Evolutionary conservation across 2,113 vertebrate genomes (phyloP).

Genomic region (Tamias sibiricus): DNA sequence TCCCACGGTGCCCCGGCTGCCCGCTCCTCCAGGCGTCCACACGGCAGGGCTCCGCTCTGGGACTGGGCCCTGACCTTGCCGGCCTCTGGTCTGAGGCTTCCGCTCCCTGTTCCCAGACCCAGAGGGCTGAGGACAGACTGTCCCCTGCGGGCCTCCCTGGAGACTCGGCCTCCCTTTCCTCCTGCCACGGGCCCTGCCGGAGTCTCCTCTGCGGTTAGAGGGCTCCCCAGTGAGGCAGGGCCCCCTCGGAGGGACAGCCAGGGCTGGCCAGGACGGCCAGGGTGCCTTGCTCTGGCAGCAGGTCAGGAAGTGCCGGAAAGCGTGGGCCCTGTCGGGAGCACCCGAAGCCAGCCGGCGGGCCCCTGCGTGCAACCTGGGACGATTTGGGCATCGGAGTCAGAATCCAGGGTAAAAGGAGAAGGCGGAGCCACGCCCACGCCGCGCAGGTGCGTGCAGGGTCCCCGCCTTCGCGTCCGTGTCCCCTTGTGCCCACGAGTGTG

Average conservation of each 20-base stretch:
- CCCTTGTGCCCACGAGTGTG: too few relatives aligned
- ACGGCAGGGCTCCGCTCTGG: not conserved
- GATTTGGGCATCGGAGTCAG: accelerated
- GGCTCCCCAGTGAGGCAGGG: too few relatives aligned
- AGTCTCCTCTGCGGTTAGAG: too few relatives aligned
- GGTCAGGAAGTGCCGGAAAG: not conserved
- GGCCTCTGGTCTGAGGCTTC: not conserved
- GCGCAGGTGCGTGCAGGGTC: too few relatives aligned
- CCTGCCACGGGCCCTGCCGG: too few relatives aligned
- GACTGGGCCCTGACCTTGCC: too few relatives aligned
- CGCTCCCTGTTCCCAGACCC: accelerated
- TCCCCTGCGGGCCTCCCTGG: not conserved
- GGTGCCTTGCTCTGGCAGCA: not conserved
- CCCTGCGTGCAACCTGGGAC: not conserved
- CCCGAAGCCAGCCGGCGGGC: not conserved
- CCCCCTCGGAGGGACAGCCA: not conserved
- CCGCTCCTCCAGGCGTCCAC: too few relatives aligned
- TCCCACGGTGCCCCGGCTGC: too few relatives aligned
- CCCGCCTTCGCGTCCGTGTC: too few relatives aligned
- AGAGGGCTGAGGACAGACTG: accelerated
- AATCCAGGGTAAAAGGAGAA: not conserved
- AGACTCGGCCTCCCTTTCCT: not conserved
- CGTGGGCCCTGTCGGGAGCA: not conserved
- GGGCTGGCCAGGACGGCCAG: not conserved
- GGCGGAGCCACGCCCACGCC: too few relatives aligned